Base-by-base conservation (phyloP, 1,140 invertebrate species). In the Colletes latitarsis region DNA sequence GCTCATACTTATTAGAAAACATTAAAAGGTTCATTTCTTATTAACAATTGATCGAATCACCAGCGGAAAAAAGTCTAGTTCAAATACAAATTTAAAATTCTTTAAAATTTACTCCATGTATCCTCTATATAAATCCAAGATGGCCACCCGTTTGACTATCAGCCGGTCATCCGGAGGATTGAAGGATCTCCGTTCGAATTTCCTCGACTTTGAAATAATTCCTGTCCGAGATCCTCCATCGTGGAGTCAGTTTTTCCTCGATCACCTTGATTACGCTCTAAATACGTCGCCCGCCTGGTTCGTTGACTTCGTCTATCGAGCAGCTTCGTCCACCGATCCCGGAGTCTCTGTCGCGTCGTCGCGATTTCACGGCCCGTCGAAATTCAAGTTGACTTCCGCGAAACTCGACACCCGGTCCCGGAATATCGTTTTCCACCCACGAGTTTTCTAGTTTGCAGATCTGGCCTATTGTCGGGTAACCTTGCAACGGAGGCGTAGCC, bases 401-500 rank as follows among this genome's bases (percentile, higher is more conserved):
- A 89, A 90, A 89, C 80, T 77, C 87, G 78, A 86, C 66, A 82
- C 67, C 80, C 64, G 66, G 53, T 57, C 71, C 79, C 74, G 81
- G 58, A 46, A 77, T 87, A 85, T 89, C 85, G 87, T 85, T 90
- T 89, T 90, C 86, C 88, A 89, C 85, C 84, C 81, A 88, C 86
- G 82, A 57, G 82, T 83, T 90, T 89, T 83, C 87, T 82, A 82
- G 85, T 64, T 73, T 57, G 62, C 73, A 81, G 84, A 87, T 88
- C 84, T 83, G 81, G 82, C 79, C 89, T 78, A 83, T 85, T 88
- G 79, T 77, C 71, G 82, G 69, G 86, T 90, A 90, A 90, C 86
- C 88, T 90, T 90, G 89, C 86, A 77, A 82, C 78, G 82, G 90
- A 90, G 88, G 89, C 87, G 88, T 89, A 90, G 89, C 77, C 84